Conservation (phyloP, 2,888 invertebrate genomes). For the Aphidius colemani region DNA sequence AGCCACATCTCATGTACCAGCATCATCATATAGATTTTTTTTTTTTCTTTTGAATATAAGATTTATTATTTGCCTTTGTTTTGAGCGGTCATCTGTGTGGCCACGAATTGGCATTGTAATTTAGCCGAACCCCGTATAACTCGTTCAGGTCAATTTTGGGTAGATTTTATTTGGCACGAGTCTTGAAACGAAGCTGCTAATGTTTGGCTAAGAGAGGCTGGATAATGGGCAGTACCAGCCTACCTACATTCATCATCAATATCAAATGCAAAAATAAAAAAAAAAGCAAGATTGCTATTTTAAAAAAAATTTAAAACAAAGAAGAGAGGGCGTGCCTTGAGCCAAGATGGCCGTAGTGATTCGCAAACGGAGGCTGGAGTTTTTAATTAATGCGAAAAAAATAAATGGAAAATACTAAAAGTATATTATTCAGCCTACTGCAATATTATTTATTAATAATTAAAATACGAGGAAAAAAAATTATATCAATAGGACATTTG, state of each 20-base stretch:
- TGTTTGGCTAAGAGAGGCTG: conserved; percentile 18
- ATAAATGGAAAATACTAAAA: conserved; percentile 37
- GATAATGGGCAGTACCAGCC: conserved; percentile 30
- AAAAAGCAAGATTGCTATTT: background rate
- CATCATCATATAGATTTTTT: too few species aligned
- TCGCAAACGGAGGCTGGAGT: conserved; percentile 53
- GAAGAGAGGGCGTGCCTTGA: conserved; percentile 56
- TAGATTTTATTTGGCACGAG: too few species aligned
- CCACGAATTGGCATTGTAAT: conserved; percentile 17
- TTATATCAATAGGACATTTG: too few species aligned
- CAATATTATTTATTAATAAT: conserved; percentile 2
- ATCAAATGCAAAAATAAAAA: conserved; percentile 51
- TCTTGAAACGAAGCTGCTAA: too few species aligned
- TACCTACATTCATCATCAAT: conserved; percentile 26
- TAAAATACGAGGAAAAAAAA: background rate
- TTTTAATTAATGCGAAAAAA: conserved; percentile 55
- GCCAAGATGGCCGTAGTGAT: conserved; percentile 57
- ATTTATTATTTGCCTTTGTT: conserved; percentile 3
- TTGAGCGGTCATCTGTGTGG: background rate
- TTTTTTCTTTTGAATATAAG: background rate
- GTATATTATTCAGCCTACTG: conserved; percentile 30
- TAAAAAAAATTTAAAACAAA: conserved; percentile 54
- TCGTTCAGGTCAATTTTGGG: background rate
- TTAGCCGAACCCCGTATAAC: conserved; percentile 11
- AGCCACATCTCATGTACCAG: background rate